Evolutionary conservation across 2,888 invertebrate genomes (phyloP), one percentile per base, ranked within the genome.

Genomic region (Amphimallon solstitiale): DNA sequence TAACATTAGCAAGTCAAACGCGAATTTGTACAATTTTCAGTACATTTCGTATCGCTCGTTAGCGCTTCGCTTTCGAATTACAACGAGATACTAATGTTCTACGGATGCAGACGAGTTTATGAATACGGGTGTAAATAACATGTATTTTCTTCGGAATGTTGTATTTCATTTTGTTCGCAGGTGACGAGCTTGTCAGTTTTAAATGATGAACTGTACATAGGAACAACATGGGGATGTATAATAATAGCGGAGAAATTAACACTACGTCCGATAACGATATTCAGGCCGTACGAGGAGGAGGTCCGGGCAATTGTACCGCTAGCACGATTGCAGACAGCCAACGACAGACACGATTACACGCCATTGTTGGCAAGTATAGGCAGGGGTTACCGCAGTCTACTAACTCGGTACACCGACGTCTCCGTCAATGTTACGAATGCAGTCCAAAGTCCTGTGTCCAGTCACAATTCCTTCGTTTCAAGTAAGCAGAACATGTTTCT

Each of bases 201-300:
- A 61, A 87, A 87, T 34, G 86, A 88, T 29, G 90, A 91, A 75
- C 84, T 97, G 40, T 95, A 94, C 81, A 91, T 95, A 68, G 98
- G 98, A 48, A 98, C 98, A 0, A 94, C 95, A 5, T 94, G 95
- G 92, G 98, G 98, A 19, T 95, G 96, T 80, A 84, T 98, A 48
- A 92, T 98, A 60, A 92, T 97, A 4, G 94, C 95, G 0, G 95
- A 96, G 79, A 88, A 91, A 14, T 85, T 86, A 64, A 88, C 91
- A 0, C 85, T 97, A 73, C 85, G 93, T 1, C 97, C 97, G 0
- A 90, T 96, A 65, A 94, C 95, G 2, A 92, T 97, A n/a, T 96
- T 96, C 84, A 86, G 96, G 38, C 95, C 96, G 0, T 94, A 93
- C 77, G 93, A 95, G 81, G 92, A 92, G 74, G 92, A 94, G 81